Base-by-base conservation (phyloP, 2,888 invertebrate species). In the Lumbricus terrestris region DNA sequence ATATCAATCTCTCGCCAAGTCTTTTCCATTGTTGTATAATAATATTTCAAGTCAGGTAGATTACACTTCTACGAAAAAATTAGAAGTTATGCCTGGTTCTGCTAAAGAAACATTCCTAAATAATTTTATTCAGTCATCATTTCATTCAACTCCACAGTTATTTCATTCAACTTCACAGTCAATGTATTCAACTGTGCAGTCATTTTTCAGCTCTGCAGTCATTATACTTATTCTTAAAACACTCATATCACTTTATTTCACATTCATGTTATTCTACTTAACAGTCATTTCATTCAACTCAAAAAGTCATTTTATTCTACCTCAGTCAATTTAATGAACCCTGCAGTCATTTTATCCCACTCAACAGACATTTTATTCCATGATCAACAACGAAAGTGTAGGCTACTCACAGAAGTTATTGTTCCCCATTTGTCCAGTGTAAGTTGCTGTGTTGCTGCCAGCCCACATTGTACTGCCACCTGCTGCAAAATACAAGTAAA, bases 391-490 rank as follows among this genome's bases (percentile, higher is more conserved):
- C 5, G 29, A 4, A n/a, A 13, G n/a, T n/a, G 11, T 3, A 29
- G 54, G 69, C 69, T 69, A 92, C 92, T 92, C 82, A 92, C 92
- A 92, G 90, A 91, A 91, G 37, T 91, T 91, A 88, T 90, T 90
- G 82, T 92, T 91, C 47, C 88, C 89, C 97, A 97, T 97, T 92
- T 97, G 97, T 95, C 98, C 98, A 88, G 98, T 98, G 95, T 98
- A 98, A 35, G 98, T 97, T 90, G 98, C 96, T 40, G 98, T 98
- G 95, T 97, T 98, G 91, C 97, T 97, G 35, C 98, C 97, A 6
- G 97, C 97, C 97, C 98, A 98, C 13, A 97, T 97, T 16, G 92
- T 93, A 6, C 91, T 91, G 40, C 89, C 90, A 83, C 91, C 92
- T 92, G 90, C 29, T 89, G 37, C 1, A 35, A 42, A 82, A 69